phyloP scores from a whole-genome alignment of 2,797 vertebrate genomes.

The Corythornis leucogaster region DNA sequence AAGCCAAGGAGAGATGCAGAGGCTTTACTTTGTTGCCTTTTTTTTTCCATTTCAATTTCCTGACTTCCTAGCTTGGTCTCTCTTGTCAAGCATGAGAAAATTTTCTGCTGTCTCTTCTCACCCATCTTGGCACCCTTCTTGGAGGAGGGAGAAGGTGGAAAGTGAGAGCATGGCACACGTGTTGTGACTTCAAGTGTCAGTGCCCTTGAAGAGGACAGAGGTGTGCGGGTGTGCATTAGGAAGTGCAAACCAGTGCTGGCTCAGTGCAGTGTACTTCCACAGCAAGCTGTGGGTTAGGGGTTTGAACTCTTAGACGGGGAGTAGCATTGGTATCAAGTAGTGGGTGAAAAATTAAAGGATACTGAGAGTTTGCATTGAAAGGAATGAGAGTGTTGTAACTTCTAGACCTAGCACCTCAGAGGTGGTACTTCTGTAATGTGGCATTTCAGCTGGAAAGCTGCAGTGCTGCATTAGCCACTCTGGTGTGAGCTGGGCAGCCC shows the following conservation, averaged over 20 bases:
- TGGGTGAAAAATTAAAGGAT: background rate
- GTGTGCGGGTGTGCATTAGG: background rate
- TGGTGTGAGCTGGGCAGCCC: background rate
- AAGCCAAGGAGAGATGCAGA: background rate
- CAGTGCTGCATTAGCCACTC: background rate
- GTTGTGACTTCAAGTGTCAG: background rate
- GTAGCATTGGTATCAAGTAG: background rate
- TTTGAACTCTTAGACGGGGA: background rate
- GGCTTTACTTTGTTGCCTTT: background rate
- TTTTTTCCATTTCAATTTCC: background rate
- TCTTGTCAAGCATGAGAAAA: accelerated
- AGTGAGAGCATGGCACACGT: accelerated
- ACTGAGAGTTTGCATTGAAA: background rate
- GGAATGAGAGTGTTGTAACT: background rate
- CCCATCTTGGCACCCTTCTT: background rate
- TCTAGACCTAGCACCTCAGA: background rate
- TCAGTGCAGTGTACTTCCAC: background rate
- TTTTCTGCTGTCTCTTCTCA: background rate
- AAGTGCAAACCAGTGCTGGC: background rate
- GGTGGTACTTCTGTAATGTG: background rate
- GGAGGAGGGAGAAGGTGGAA: background rate
- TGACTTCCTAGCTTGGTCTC: background rate
- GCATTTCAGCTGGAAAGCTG: background rate
- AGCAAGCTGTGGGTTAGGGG: background rate
- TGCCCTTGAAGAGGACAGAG: background rate